A percentile compares a stretch with the other conserved stretches of the same genome.
Conservation (phyloP, 2,888 invertebrate genomes). For the Euphydryas editha region DNA sequence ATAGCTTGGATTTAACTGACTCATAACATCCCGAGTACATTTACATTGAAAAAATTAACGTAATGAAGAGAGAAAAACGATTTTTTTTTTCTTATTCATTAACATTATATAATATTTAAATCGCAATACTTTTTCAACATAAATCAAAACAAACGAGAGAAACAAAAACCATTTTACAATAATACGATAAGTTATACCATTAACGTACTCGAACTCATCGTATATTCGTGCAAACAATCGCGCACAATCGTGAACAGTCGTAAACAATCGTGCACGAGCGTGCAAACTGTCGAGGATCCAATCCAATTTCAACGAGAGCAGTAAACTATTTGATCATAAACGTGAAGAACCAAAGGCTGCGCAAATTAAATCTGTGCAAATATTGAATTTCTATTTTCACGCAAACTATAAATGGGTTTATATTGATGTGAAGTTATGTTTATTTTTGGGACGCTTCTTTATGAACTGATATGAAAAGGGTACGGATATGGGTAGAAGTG, state of each 20-base stretch:
- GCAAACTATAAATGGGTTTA: background rate
- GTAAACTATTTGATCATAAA: constrained; percentile 13
- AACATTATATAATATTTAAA: no score
- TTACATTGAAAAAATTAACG: no score
- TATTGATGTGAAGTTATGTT: background rate
- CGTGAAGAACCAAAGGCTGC: background rate
- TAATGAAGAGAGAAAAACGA: no score
- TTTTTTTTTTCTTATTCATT: no score
- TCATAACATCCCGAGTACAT: no score
- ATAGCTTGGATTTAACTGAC: no score
- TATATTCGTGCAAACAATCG: constrained; percentile 4
- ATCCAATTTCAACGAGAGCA: constrained; percentile 5
- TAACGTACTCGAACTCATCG: background rate
- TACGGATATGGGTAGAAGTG: no score
- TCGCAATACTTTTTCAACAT: no score
- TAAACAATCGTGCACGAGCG: constrained; percentile 8
- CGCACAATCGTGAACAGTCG: background rate
- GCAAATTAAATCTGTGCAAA: constrained; percentile 4
- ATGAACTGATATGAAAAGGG: background rate
- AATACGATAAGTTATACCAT: constrained; percentile 1
- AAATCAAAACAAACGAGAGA: background rate
- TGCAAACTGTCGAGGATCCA: constrained; percentile 8
- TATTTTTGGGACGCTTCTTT: background rate
- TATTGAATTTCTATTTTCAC: constrained; percentile 1
- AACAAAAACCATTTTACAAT: background rate